Percentiles rank a stretch among this genome's conserved stretches.
These are phyloP conservation scores for Egretta garzetta DNA, from an alignment of 2,113 vertebrate genomes.

Conservation along the genomic window DNA sequence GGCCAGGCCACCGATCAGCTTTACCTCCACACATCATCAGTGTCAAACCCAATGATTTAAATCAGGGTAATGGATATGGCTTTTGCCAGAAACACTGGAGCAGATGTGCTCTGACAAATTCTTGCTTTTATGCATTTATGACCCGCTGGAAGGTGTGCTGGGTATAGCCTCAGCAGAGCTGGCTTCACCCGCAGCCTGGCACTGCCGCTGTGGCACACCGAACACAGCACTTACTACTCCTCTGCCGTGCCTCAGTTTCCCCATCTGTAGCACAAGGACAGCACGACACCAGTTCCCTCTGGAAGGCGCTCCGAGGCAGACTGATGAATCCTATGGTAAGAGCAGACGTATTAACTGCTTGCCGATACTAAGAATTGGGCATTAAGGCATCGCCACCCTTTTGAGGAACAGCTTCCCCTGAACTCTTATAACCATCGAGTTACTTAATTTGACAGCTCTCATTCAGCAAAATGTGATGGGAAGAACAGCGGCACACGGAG, in stretches of 20 bases:
- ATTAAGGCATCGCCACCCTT: not conserved
- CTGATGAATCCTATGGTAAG: not conserved
- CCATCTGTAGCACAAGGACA: not conserved
- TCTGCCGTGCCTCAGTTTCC: not conserved
- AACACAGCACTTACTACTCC: not conserved
- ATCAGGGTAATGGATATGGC: not conserved
- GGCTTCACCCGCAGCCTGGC: not conserved
- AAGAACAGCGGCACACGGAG: not conserved
- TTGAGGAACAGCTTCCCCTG: not conserved
- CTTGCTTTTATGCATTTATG: not conserved
- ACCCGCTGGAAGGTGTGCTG: not conserved
- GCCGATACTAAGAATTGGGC: not conserved
- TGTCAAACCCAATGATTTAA: not conserved
- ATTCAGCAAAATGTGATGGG: not conserved
- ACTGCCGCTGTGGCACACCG: not conserved
- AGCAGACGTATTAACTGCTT: not conserved
- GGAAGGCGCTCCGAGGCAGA: not conserved
- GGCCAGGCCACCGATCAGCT: not conserved
- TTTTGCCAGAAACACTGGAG: not conserved
- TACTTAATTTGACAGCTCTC: not conserved
- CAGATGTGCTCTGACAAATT: not conserved
- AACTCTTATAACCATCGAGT: not conserved
- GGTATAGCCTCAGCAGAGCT: not conserved
- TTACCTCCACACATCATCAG: not conserved
- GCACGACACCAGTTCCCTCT: rapidly evolving